Evolutionary conservation across 2,797 vertebrate species (phyloP).

Genomic region (Leptodactylus fallax): DNA sequence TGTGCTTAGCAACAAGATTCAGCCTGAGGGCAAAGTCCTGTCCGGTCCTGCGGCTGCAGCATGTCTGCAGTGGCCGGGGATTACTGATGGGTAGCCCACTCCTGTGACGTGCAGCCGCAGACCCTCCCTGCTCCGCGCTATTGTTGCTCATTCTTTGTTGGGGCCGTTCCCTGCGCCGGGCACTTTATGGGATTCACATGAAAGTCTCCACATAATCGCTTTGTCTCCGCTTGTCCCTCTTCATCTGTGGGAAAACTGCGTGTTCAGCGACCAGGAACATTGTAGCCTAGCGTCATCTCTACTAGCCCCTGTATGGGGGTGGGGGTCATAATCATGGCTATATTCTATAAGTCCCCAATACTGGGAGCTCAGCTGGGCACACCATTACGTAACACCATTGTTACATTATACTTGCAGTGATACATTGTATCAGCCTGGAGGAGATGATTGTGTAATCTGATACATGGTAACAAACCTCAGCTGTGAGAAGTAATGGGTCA

Average conservation of each 20-base stretch:
- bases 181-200: conserved; percentile 40
- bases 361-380: too few relatives aligned
- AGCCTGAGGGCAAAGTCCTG: conserved; percentile 46
- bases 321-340: too few relatives aligned
- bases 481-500: neutral
- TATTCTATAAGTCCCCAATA: too few relatives aligned
- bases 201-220: neutral
- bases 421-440: too few relatives aligned
- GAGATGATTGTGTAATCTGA: too few relatives aligned
- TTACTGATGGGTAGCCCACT: neutral
- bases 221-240: neutral
- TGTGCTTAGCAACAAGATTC: conserved; percentile 28
- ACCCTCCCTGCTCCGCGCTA: neutral
- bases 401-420: too few relatives aligned
- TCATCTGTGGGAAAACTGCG: too few relatives aligned
- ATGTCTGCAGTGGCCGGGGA: neutral
- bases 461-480: neutral
- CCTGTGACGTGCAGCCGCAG: neutral
- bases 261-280: too few relatives aligned
- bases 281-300: too few relatives aligned
- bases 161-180: neutral
- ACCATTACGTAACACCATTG: too few relatives aligned
- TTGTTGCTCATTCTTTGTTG: conserved; percentile 19
- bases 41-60: neutral
- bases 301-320: too few relatives aligned